Base-by-base conservation (phyloP, 2,888 invertebrate genomes). In the Coenonympha glycerion region DNA sequence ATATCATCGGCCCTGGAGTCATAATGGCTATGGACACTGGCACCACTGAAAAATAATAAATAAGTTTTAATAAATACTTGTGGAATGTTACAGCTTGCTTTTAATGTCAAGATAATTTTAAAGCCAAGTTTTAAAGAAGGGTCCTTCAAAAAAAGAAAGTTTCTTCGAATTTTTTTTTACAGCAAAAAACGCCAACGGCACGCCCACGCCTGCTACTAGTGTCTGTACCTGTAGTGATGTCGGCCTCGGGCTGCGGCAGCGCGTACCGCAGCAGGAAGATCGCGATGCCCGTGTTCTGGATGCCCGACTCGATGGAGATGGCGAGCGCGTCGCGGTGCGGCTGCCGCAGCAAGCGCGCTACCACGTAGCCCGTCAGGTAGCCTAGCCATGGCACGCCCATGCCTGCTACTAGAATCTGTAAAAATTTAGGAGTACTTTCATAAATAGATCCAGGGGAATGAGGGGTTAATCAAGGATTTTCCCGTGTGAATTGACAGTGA, bases 201-300 rank as follows among this genome's bases (percentile, higher is more conserved):
- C n/a, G n/a, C n/a, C n/a, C n/a, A n/a, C n/a, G n/a, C n/a, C n/a
- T n/a, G n/a, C n/a, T n/a, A n/a, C n/a, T n/a, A 92, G 1, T n/a
- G n/a, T n/a, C n/a, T n/a, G 71, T 75, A 93, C 93, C 92, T 36
- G 96, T 95, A 3, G 97, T 95, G 36, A 97, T 86, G 81, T 97
- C 97, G 0, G 94, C 95, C 58, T 93, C 92, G 0, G 97, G 97
- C 66, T 95, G 94, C 0, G 90, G 90, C 51, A 98, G 86, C 3
- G 95, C 91, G 68, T 95, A 92, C 49, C 93, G 85, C 47, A 98
- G 82, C 62, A 98, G 87, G 76, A 97, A 95, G 65, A 98, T 97
- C 0, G 97, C 90, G 57, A 98, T 92, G 34, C 96, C 97, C 0
- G 97, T 96, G 81, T 98, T 98, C 82, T 97, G 97, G 47, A 97